Base-by-base conservation (phyloP, 2,888 invertebrate genomes). In the Doris montereyensis region DNA sequence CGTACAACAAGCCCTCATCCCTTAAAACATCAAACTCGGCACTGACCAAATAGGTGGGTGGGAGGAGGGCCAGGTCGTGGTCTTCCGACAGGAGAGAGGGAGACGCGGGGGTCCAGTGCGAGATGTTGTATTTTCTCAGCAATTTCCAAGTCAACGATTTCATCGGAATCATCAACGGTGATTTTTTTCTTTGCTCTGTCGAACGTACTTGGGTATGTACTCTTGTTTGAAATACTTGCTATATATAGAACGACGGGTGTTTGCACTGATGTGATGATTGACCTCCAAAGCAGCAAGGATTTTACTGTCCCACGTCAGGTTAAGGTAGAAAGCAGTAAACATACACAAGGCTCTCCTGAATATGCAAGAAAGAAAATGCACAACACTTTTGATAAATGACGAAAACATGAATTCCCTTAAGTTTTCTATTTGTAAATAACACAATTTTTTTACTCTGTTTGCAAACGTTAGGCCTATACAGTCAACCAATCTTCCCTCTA, bases 1-100 rank as follows among this genome's bases (percentile, higher is more conserved):
- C 78, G 32, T 73, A 78, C 32, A 73, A 65, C 8, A 73, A 30
- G 1, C 78, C 78, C 58, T 78, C 78, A 52, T 78, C 78, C 10
- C 78, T 13, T 65, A 73, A 13, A 13, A 78, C 67, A 73, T 78
- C 78, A 30, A 32, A 72, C 73, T 78, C 78, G 0, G 65, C 65
- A 24, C 65, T 65, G 4, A 78, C 4, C 21, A 78, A 57, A 68
- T 65, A 78, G 0, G 41, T 34, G 4, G 26, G 78, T 17, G 67
- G 57, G 10, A 71, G 13, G 13, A 41, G 41, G 0, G 72, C 41
- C n/a, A 78, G 52, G 73, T 73, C 78, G 24, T n/a, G n/a, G n/a
- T n/a, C n/a, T n/a, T n/a, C n/a, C n/a, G n/a, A n/a, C n/a, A n/a
- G n/a, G n/a, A n/a, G n/a, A 35, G 13, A 73, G 78, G 5, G 78